Evolutionary conservation across 2,797 vertebrate genomes (phyloP), one percentile per base, ranked within the genome.

Genomic region (Linurgus olivaceus): DNA sequence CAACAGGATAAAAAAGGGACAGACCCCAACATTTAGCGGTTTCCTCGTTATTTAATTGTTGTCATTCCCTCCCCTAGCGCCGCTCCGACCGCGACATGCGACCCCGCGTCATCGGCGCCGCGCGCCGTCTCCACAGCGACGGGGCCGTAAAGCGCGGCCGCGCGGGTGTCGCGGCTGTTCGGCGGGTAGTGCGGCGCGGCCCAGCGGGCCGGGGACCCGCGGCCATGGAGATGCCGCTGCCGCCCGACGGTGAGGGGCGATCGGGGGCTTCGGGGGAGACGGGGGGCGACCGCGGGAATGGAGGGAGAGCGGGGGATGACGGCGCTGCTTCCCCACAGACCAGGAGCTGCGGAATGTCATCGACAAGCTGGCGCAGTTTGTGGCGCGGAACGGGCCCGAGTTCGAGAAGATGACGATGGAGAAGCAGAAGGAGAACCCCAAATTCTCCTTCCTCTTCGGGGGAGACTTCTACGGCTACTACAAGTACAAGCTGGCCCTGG

Each of bases 371-470:
- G 99, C 99, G 42, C 99, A 99, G 97, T 99, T 99, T 93, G 99
- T 99, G 51, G 99, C 99, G 47, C 98, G 99, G 61, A 99, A 99
- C 48, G 99, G 99, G 58, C 99, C 99, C 0, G 99, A 99, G 96
- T 99, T 99, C 93, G 99, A 99, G 97, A 99, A 99, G 97, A 99
- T 99, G 99, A 99, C 99, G 13, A 99, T 99, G 99, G 99, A 99
- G 97, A 99, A 99, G 96, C 99, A 99, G 98, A 99, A 99, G 95
- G 99, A 99, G 96, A 99, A 99, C 92, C 98, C 98, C 3, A 99
- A 99, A 90, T 99, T 99, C 96, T 99, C 99, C 25, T 99, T 99
- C 85, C 98, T 99, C 29, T 99, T 99, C 66, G 99, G 99, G 19
- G 99, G 99, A n/a, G 99, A 99, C 25, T 99, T 98, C 97, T 99